Evolutionary conservation across 2,113 vertebrate species (phyloP).

Genomic region (Mormyrus iriodes): DNA sequence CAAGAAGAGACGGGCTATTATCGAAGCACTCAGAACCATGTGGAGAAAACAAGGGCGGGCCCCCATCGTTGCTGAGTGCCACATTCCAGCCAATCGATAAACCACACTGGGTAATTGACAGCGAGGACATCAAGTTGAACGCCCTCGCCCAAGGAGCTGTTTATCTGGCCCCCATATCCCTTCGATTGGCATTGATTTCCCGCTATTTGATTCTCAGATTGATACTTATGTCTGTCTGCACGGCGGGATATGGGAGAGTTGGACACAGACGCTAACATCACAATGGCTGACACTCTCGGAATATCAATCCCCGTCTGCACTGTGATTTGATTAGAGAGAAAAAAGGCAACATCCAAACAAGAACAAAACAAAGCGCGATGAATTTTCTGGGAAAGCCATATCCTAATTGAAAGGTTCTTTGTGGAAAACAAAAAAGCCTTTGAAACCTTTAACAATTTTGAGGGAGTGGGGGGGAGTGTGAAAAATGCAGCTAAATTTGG

Average conservation of each 20-base stretch:
- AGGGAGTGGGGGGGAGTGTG: background rate
- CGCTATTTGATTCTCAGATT: background rate
- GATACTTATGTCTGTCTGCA: background rate
- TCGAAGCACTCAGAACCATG: background rate
- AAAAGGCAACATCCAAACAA: background rate
- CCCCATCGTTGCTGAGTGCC: background rate
- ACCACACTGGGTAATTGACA: constrained; percentile 4
- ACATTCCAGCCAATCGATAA: background rate
- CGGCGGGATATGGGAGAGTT: background rate
- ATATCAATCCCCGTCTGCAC: background rate
- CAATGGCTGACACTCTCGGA: background rate
- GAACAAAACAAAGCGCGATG: background rate
- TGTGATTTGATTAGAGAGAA: constrained; percentile 1
- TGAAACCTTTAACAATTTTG: background rate
- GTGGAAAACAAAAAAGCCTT: background rate
- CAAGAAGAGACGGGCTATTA: background rate
- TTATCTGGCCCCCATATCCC: background rate
- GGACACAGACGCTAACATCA: background rate
- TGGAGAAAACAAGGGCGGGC: background rate
- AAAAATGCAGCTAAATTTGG: background rate
- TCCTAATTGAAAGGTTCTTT: background rate
- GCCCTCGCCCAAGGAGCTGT: background rate
- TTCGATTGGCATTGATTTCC: background rate
- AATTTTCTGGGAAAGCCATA: background rate
- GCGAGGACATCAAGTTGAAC: background rate